phyloP scores from a whole-genome alignment of 2,797 vertebrate species.

The Arctocebus calabarensis region DNA sequence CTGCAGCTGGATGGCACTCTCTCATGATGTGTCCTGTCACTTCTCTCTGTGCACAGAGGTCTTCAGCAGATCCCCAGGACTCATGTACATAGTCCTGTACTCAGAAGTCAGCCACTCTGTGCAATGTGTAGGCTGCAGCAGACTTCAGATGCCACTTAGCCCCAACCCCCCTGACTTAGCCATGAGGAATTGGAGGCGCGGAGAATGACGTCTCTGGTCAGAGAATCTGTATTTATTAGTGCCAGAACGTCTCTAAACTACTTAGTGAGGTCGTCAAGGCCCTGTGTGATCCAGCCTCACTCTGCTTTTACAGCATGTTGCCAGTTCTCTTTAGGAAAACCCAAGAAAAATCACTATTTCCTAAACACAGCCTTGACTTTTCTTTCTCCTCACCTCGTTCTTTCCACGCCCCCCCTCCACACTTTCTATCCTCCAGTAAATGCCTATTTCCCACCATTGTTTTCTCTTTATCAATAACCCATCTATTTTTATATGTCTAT shows the following conservation, averaged over 20 bases:
- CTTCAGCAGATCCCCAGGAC: not conserved
- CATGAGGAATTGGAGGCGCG: not conserved
- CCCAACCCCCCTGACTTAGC: not conserved
- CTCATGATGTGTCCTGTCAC: not conserved
- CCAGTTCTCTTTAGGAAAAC: not conserved
- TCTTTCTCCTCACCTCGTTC: not conserved
- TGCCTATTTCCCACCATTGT: not conserved
- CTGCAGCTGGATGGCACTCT: not conserved
- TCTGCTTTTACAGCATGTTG: not conserved
- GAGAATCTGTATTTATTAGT: not conserved
- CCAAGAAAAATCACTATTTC: not conserved
- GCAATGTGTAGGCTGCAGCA: not conserved
- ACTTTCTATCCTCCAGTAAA: not conserved
- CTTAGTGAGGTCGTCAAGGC: not conserved
- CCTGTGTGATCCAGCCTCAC: not conserved
- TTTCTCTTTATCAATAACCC: not conserved
- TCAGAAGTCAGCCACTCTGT: not conserved
- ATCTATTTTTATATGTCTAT: slow-evolving; percentile 29
- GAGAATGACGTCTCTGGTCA: not conserved
- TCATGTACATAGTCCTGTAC: not conserved
- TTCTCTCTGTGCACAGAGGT: not conserved
- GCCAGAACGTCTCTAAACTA: not conserved
- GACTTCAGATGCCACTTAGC: not conserved
- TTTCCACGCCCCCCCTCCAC: not conserved
- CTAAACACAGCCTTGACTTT: not conserved